Evolutionary conservation across 2,797 vertebrate species (phyloP).

Genomic region (Carcharodon carcharias): DNA sequence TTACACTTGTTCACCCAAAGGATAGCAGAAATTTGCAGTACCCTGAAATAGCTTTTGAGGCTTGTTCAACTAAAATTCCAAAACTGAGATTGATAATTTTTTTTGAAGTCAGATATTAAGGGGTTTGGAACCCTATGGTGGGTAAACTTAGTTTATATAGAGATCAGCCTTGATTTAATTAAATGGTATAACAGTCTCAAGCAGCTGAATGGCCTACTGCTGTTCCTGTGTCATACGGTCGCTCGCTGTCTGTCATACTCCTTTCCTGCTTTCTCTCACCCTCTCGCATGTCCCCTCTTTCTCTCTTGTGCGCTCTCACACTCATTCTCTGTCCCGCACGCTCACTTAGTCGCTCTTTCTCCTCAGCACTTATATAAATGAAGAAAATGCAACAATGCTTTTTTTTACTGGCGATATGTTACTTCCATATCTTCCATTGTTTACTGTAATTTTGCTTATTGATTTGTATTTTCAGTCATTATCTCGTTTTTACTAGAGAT

Average conservation of each 20-base stretch:
- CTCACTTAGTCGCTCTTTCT: not conserved
- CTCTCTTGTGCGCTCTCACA: not conserved
- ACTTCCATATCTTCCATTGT: not conserved
- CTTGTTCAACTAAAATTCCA: not conserved
- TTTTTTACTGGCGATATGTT: not conserved
- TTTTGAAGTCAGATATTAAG: not conserved
- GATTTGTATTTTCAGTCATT: not conserved
- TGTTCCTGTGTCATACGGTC: not conserved
- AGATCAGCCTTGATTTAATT: not conserved
- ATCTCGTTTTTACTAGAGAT: not conserved
- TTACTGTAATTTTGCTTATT: not conserved
- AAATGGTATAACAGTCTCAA: not conserved
- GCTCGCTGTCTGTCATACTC: not conserved
- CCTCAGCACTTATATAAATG: not conserved
- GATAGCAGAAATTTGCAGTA: not conserved
- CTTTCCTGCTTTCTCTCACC: not conserved
- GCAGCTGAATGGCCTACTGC: not conserved
- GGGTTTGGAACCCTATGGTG: not conserved
- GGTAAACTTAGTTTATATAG: not conserved
- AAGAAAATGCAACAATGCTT: not conserved
- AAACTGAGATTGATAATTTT: not conserved
- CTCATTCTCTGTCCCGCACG: not conserved
- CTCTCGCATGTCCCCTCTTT: not conserved
- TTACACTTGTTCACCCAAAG: not conserved
- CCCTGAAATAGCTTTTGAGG: not conserved